phyloP scores from a whole-genome alignment of 92 coral and sea anemone genomes.

The Bergia puertoricense region DNA sequence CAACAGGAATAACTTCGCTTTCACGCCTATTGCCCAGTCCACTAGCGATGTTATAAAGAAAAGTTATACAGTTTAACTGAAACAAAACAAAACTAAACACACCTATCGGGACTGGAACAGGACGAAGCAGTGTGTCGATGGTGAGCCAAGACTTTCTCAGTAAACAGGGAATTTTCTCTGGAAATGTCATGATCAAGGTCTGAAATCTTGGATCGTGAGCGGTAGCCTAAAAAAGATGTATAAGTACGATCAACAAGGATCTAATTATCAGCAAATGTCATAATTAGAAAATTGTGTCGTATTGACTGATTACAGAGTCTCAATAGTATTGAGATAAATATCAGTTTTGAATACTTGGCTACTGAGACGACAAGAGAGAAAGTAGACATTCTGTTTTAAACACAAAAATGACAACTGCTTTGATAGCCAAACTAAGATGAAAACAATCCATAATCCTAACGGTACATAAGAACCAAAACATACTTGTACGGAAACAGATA shows the following conservation, averaged over 20 bases:
- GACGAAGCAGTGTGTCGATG: constrained; percentile 30
- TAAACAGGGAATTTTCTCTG: constrained; percentile 11
- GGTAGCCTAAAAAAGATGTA: constrained; percentile 18
- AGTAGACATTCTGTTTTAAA: too few relatives aligned
- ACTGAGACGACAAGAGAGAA: too few relatives aligned
- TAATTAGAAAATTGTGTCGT: background rate
- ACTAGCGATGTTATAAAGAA: too few relatives aligned
- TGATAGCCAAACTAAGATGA: background rate
- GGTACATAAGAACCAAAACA: background rate
- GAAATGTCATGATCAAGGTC: constrained; percentile 38
- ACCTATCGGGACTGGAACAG: constrained; percentile 41
- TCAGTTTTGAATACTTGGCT: background rate
- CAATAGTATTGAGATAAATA: background rate
- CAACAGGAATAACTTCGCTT: too few relatives aligned
- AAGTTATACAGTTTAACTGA: background rate
- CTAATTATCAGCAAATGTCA: background rate
- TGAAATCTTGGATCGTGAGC: constrained; percentile 43
- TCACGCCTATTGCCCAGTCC: too few relatives aligned
- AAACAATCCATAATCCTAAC: too few relatives aligned
- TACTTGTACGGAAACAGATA: background rate
- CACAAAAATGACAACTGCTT: background rate
- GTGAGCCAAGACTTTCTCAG: constrained; percentile 26
- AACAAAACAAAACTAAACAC: background rate
- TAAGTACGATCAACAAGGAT: background rate
- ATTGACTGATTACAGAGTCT: background rate